Percentiles rank a stretch among this genome's conserved stretches.
These are phyloP conservation scores for Drosophila santomea DNA, from an alignment of 1,140 invertebrate species.

Conservation along the genomic window DNA sequence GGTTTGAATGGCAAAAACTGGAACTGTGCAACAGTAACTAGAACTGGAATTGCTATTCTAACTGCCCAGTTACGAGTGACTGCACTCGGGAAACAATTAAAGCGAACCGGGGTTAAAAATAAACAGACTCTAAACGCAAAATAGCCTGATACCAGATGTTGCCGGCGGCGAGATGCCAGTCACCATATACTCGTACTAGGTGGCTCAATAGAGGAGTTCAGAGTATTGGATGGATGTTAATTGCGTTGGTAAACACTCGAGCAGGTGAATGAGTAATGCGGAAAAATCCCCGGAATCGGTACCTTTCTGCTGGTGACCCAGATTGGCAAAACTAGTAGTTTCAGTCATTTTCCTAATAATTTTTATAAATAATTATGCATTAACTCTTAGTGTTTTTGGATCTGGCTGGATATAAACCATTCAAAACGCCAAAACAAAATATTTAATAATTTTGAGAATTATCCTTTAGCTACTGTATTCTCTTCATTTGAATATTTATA, in stretches of 20 bases:
- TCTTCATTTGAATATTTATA: neutral
- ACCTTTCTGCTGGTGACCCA: constrained; percentile 35
- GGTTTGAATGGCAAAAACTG: constrained; percentile 39
- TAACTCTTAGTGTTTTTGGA: too few species aligned
- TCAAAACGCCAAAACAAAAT: too few species aligned
- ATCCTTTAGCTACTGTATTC: too few species aligned
- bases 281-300: constrained; percentile 47
- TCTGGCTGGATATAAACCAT: too few species aligned
- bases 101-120: constrained; percentile 39
- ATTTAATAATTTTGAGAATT: too few species aligned
- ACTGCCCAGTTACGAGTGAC: constrained; percentile 66
- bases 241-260: constrained; percentile 58
- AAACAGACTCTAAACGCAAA: constrained; percentile 40
- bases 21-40: constrained; percentile 37
- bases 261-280: constrained; percentile 58
- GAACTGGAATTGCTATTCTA: constrained; percentile 39
- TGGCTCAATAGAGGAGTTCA: constrained; percentile 10
- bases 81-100: constrained; percentile 71
- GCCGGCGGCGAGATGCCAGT: constrained; percentile 7
- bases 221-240: constrained; percentile 67
- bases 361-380: neutral
- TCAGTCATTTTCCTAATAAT: neutral
- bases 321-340: constrained; percentile 7
- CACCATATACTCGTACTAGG: neutral
- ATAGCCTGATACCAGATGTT: constrained; percentile 39